Evolutionary conservation across 2,113 vertebrate species (phyloP).

Genomic region (Gnathochromis pfefferi): DNA sequence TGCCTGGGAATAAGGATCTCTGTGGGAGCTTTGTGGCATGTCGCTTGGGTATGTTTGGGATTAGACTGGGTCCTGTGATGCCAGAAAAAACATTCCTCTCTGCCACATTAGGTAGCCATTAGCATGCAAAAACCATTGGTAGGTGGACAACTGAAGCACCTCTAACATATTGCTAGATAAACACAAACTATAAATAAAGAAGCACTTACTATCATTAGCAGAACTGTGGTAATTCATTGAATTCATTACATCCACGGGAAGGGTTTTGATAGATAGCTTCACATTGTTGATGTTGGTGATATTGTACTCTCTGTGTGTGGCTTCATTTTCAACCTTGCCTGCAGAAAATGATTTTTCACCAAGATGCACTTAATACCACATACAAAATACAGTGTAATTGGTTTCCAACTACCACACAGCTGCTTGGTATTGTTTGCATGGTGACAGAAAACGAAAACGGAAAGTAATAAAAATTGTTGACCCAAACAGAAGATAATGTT

Average conservation of each 20-base stretch:
- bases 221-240: not conserved
- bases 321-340: not conserved
- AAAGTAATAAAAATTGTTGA: not conserved
- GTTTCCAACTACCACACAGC: not conserved
- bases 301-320: not conserved
- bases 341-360: not conserved
- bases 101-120: slow-evolving; percentile 33
- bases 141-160: slow-evolving; percentile 24
- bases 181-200: slow-evolving; percentile 3
- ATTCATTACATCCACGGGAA: not conserved
- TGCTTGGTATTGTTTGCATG: not conserved
- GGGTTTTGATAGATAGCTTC: not conserved
- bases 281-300: not conserved
- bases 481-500: not conserved
- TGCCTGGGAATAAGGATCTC: not conserved
- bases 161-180: slow-evolving; percentile 12
- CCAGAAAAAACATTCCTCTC: slow-evolving; percentile 16
- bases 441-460: not conserved
- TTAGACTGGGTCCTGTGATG: not conserved
- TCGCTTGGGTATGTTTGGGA: not conserved
- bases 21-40: not conserved
- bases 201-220: not conserved
- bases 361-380: not conserved
- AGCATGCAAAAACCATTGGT: not conserved
- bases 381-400: not conserved